Evolutionary conservation across 2,113 vertebrate genomes (phyloP).

Genomic region (Oncorhynchus clarkii): DNA sequence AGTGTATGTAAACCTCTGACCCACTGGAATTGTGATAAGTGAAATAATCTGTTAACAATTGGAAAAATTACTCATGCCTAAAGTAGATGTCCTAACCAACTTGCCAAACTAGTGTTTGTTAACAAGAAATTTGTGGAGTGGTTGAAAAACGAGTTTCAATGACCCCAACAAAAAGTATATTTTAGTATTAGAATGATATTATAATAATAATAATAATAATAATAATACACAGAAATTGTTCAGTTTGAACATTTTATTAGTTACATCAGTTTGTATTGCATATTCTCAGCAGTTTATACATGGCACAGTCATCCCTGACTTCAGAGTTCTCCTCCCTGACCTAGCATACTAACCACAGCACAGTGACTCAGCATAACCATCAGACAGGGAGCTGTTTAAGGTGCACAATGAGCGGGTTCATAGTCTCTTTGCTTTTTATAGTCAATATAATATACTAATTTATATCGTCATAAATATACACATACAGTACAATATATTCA

Average conservation of each 20-base stretch:
- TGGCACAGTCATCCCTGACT: constrained; percentile 63
- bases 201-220: background rate
- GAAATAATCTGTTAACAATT: too few relatives aligned
- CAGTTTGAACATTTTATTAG: constrained; percentile 55
- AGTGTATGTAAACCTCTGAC: too few relatives aligned
- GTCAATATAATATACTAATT: constrained; percentile 60
- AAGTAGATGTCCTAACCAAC: too few relatives aligned
- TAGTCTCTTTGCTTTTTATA: constrained; percentile 44
- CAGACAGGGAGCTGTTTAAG: constrained; percentile 53
- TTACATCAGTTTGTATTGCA: constrained; percentile 72
- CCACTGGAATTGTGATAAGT: too few relatives aligned
- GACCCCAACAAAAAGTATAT: background rate
- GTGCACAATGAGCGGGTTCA: constrained; percentile 68
- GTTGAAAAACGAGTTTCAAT: too few relatives aligned
- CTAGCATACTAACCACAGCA: constrained; percentile 15
- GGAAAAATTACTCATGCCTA: too few relatives aligned
- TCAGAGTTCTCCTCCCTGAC: constrained; percentile 14
- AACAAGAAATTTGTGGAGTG: too few relatives aligned
- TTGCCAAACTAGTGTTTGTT: too few relatives aligned
- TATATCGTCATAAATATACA: constrained; percentile 58
- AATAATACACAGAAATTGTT: background rate
- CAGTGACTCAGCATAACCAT: constrained; percentile 53
- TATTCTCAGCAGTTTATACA: constrained; percentile 69
- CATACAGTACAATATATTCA: constrained; percentile 34
- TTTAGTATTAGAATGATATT: constrained; percentile 5